A percentile compares a stretch with the other conserved stretches of the same genome.
Conservation (phyloP, 1,140 invertebrate genomes). For the Plectus sambesii region DNA sequence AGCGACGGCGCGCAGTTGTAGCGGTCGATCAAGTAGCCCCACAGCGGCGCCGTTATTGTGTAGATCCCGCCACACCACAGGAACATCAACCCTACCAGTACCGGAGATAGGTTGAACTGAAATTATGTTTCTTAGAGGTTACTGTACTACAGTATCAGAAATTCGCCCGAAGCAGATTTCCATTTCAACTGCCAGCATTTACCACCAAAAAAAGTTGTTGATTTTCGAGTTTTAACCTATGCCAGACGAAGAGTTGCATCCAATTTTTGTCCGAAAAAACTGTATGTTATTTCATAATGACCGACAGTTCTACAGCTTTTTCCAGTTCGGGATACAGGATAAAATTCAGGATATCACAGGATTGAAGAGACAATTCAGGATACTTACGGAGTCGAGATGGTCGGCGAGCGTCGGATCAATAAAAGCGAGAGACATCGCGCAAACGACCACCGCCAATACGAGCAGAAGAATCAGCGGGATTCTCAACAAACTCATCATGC, state of each 20-base stretch:
- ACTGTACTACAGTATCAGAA: no score
- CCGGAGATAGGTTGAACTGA: constrained; percentile 58
- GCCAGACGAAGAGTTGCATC: no score
- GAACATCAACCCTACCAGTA: constrained; percentile 64
- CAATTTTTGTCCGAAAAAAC: no score
- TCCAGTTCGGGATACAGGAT: no score
- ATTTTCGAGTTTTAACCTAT: no score
- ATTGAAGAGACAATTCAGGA: not conserved
- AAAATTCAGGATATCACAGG: no score
- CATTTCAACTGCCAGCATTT: no score
- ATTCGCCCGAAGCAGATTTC: no score
- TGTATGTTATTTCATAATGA: no score
- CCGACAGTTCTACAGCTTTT: no score
- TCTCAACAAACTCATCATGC: constrained; percentile 33
- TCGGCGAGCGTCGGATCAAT: constrained; percentile 40
- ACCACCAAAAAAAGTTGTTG: no score
- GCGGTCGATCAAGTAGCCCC: constrained; percentile 52
- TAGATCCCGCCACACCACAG: constrained; percentile 74
- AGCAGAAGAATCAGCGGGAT: constrained; percentile 38
- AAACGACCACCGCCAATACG: constrained; percentile 41
- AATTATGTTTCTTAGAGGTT: no score
- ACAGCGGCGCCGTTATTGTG: constrained; percentile 64
- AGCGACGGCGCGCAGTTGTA: constrained; percentile 32
- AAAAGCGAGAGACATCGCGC: constrained; percentile 43
- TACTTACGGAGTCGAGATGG: constrained; percentile 33